phyloP scores from a whole-genome alignment of 35 echinoderm and acorn worm species.

The Lytechinus variegatus region DNA sequence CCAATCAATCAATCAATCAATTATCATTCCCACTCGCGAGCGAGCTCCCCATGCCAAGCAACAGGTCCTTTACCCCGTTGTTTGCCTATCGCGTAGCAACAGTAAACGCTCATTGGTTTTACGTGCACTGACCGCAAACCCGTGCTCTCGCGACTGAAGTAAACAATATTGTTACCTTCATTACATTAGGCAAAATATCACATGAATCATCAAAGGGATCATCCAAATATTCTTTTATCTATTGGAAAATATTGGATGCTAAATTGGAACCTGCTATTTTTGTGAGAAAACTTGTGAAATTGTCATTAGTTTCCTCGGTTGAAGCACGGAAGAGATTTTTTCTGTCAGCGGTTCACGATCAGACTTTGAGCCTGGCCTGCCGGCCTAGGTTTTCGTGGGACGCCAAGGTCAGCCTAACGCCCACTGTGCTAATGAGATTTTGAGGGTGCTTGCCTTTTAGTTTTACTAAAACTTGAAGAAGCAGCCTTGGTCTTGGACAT shows the following conservation, averaged over 20 bases:
- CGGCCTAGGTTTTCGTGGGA: background rate
- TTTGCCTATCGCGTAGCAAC: background rate
- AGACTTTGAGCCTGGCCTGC: background rate
- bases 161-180: background rate
- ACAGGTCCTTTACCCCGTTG: background rate
- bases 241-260: background rate
- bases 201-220: background rate
- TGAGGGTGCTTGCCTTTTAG: too few species aligned
- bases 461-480: background rate
- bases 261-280: background rate
- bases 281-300: background rate
- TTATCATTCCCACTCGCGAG: background rate
- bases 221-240: background rate
- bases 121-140: background rate
- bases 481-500: slow-evolving; percentile 23
- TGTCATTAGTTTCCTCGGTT: background rate
- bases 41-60: background rate
- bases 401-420: background rate
- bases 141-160: background rate
- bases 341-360: background rate
- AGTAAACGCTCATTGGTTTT: background rate
- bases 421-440: background rate
- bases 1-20: background rate
- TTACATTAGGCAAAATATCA: background rate
- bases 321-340: background rate